Evolutionary conservation across 30 jellyfish, hydroid and myxozoan species (phyloP).

Genomic region (Rhopilema esculentum): DNA sequence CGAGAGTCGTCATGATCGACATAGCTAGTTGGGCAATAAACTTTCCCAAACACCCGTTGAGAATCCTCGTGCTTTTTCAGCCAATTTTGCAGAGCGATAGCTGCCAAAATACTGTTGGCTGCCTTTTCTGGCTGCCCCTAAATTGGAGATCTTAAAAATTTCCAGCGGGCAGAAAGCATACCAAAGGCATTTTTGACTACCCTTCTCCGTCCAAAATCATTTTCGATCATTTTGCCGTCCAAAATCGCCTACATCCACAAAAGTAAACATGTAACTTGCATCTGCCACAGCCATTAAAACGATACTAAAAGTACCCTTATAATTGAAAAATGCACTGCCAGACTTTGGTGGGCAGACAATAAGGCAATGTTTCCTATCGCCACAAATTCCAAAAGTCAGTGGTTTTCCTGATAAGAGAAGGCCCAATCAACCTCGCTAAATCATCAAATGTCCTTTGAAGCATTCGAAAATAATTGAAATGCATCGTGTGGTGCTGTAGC

Average conservation of each 20-base stretch:
- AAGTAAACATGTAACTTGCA: slow-evolving; percentile 32
- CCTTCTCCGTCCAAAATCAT: slow-evolving; percentile 32
- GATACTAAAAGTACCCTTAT: slow-evolving; percentile 19
- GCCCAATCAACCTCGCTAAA: slow-evolving; percentile 20
- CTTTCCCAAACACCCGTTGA: slow-evolving; percentile 26
- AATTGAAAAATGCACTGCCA: slow-evolving; percentile 23
- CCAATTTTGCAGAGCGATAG: slow-evolving; percentile 38
- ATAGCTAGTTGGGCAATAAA: slow-evolving; percentile 57
- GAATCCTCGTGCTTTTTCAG: slow-evolving; percentile 34
- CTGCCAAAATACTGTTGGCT: slow-evolving; percentile 17
- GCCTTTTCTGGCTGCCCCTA: slow-evolving; percentile 48
- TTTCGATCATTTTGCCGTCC: slow-evolving; percentile 27
- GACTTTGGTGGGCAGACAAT: slow-evolving; percentile 11
- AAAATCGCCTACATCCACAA: slow-evolving; percentile 35
- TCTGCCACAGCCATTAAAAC: slow-evolving; percentile 49
- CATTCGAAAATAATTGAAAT: slow-evolving; percentile 25
- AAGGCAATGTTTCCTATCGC: slow-evolving; percentile 27
- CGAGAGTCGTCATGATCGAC: slow-evolving; percentile 52
- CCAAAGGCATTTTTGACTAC: slow-evolving; percentile 61
- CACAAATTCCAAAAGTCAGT: slow-evolving; percentile 24
- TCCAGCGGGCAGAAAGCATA: slow-evolving; percentile 40
- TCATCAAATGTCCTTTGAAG: slow-evolving; percentile 51
- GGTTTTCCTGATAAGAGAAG: background rate
- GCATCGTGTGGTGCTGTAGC: slow-evolving; percentile 30
- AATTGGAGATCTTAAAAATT: slow-evolving; percentile 16